Evolutionary conservation across 2,113 vertebrate genomes (phyloP).

Genomic region (Heteronetta atricapilla): DNA sequence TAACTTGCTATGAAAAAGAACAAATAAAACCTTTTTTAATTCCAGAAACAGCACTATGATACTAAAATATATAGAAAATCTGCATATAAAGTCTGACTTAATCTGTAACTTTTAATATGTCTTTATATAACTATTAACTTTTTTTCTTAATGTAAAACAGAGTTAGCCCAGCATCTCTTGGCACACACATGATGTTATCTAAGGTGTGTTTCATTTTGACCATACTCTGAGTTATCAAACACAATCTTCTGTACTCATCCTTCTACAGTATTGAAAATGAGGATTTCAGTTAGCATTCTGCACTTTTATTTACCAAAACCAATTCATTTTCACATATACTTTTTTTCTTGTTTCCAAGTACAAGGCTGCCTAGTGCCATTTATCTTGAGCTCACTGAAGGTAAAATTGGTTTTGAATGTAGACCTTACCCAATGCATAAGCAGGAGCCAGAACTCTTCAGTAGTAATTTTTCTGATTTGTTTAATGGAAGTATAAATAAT

Average conservation of each 20-base stretch:
- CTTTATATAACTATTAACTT: conserved; percentile 9
- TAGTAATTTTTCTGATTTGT: neutral
- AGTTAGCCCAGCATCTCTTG: neutral
- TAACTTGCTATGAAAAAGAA: neutral
- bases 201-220: neutral
- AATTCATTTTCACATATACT: neutral
- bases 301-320: neutral
- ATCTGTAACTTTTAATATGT: neutral
- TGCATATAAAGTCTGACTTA: neutral
- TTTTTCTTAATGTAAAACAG: neutral
- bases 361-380: neutral
- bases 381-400: neutral
- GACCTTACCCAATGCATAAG: neutral
- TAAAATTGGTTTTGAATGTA: neutral
- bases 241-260: neutral
- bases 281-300: neutral
- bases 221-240: neutral
- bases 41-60: neutral
- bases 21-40: neutral
- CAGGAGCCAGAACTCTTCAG: neutral
- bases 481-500: conserved; percentile 14
- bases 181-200: neutral
- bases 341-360: neutral
- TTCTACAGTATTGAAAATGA: neutral
- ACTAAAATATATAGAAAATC: neutral